These are phyloP conservation scores for Hippocampus guttulatus DNA, from an alignment of 2,113 vertebrate genomes.

Conservation along the genomic window DNA sequence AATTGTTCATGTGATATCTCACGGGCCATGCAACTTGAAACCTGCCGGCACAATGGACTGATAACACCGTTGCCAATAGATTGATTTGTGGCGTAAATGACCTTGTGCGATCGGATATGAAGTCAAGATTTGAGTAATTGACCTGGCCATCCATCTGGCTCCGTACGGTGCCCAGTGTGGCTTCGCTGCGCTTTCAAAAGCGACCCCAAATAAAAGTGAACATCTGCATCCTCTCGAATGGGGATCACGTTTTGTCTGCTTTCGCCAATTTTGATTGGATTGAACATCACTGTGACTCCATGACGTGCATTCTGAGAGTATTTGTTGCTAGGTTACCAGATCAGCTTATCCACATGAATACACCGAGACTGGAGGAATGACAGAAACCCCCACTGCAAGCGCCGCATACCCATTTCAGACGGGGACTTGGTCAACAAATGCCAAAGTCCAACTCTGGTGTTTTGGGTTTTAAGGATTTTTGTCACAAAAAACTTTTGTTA, in stretches of 20 bases:
- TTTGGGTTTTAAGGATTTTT: not conserved
- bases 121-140: conserved; percentile 25
- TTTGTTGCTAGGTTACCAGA: conserved; percentile 47
- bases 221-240: conserved; percentile 21
- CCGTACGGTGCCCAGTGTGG: not conserved
- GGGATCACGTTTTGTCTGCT: conserved; percentile 8
- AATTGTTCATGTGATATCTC: not conserved
- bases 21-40: not conserved
- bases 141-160: conserved; percentile 25
- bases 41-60: conserved; percentile 1
- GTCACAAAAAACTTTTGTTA: not conserved
- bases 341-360: conserved; percentile 14
- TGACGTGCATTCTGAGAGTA: conserved; percentile 26
- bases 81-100: conserved; percentile 14
- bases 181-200: not conserved
- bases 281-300: conserved; percentile 15
- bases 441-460: not conserved
- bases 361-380: conserved; percentile 11
- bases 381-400: not conserved
- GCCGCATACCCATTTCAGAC: not conserved
- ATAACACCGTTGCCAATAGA: conserved; percentile 19
- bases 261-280: conserved; percentile 34
- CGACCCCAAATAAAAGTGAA: not conserved
- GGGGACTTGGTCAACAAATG: not conserved
- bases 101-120: not conserved